Base-by-base conservation (phyloP, 2,888 invertebrate species). In the Arrhopalites spinosus region DNA sequence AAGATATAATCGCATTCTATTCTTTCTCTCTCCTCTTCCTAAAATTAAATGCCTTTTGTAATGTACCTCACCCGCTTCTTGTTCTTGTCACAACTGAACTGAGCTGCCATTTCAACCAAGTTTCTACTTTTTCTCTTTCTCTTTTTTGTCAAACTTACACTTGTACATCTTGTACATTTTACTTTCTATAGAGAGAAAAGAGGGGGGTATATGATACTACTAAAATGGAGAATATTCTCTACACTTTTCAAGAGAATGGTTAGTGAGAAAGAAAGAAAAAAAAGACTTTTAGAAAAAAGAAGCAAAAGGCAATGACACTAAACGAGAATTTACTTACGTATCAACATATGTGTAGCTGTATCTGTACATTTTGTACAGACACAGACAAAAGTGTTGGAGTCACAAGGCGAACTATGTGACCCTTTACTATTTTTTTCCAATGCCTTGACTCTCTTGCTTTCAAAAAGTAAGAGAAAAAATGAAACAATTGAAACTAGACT, bases 1-100 rank as follows among this genome's bases (percentile, higher is more conserved):
- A 78, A 75, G 78, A 78, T 78, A 77, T 80, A 80, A 80, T 80
- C 79, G 78, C 79, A 80, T 80, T 67, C 67, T 56, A 66, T 66
- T 43, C 68, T 74, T 64, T 74, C 17, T 67, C 45, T n/a, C 23
- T 25, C 15, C 63, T 59, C n/a, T 64, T 27, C 45, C 23, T 53
- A 63, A 79, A 79, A 79, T 79, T 79, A 79, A 79, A 79, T 79
- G 79, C 74, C 76, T 75, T 77, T 78, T 78, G 77, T 78, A 79
- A 79, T 78, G 76, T 73, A 77, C 59, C 79, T 79, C 76, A 50
- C 73, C n/a, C n/a, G n/a, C n/a, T n/a, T n/a, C 78, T 78, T 79
- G 77, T 77, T 78, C 79, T 76, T 79, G 79, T 79, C 79, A 79
- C 77, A 76, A 68, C 74, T 69, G 61, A 61, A 61, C 72, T 74